A percentile compares a stretch with the other conserved stretches of the same genome.
phyloP scores from a whole-genome alignment of 2,113 vertebrate species.

The Seriola dumerili region DNA sequence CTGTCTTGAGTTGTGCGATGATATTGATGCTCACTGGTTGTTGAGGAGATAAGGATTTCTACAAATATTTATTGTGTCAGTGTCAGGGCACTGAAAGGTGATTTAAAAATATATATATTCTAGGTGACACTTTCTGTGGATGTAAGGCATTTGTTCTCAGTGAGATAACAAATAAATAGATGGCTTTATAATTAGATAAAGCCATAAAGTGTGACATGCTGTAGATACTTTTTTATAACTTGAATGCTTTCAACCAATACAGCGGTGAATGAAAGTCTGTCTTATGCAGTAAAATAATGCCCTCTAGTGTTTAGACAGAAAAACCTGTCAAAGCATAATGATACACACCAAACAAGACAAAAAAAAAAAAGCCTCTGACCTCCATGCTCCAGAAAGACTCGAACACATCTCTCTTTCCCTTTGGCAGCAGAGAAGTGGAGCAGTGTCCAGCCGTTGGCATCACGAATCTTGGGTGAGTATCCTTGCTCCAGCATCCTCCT shows the following conservation, averaged over 20 bases:
- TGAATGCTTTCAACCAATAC: background rate
- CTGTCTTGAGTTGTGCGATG: background rate
- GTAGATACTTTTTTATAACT: background rate
- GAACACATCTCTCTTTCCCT: slow-evolving; percentile 97
- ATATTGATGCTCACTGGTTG: background rate
- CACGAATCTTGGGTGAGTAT: slow-evolving; percentile 96
- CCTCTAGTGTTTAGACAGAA: slow-evolving; percentile 77
- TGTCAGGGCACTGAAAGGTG: background rate
- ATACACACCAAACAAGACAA: background rate
- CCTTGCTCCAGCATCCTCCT: slow-evolving; percentile 98
- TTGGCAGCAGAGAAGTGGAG: slow-evolving; percentile 98
- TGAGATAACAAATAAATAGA: too few relatives aligned
- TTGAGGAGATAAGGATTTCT: background rate
- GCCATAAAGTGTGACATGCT: background rate
- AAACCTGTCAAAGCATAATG: background rate
- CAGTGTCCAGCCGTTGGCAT: slow-evolving; percentile 98
- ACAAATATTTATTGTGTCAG: background rate
- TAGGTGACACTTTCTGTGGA: background rate
- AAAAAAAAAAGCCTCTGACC: slow-evolving; percentile 84
- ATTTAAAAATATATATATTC: background rate
- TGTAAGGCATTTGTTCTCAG: background rate
- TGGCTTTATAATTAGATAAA: too few relatives aligned
- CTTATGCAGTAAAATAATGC: slow-evolving; percentile 69
- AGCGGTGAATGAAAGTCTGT: background rate
- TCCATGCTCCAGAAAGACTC: slow-evolving; percentile 98